Evolutionary conservation across 2,113 vertebrate species (phyloP), one percentile per base, ranked within the genome.

Genomic region (Neopipo cinnamomea): DNA sequence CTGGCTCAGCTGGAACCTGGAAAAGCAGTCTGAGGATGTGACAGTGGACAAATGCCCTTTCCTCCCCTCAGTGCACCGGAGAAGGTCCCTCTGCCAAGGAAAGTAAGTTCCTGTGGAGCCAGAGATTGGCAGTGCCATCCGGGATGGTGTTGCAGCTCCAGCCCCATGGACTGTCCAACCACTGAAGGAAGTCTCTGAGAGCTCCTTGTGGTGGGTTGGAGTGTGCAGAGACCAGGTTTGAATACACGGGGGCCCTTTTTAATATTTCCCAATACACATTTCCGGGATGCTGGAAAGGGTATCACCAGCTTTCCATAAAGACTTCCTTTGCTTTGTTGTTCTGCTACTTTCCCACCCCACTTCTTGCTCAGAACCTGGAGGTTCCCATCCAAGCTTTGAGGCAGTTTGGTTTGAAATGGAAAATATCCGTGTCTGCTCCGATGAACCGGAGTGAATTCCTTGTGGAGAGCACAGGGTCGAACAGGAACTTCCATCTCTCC

Each of bases 391-490:
- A 10, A 17, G 65, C 49, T 81, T 66, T 61, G 73, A 70, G 73
- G 55, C 27, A 24, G 30, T 66, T 86, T 87, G 87, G 59, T 65
- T 84, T 84, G 66, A 52, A 53, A 27, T 25, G 31, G 65, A 12
- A 71, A 85, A 59, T 20, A 31, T 4, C 81, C 3, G 0, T 11
- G 33, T 33, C 74, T n/a, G 49, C 63, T 35, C 35, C 0, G 1
- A 53, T 23, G 28, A 79, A 59, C 47, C 16, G n/a, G 12, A 30
- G 62, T 23, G 62, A 67, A 82, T 67, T 68, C 88, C 85, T 75
- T 2, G 0, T 24, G 61, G 65, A 27, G 89, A 12, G 13, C 3
- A 12, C 0, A 0, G 62, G 41, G 7, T 14, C 41, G 77, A 73
- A 41, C 18, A 39, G 88, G 21, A 58, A 25, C 71, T 93, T 61